Base-by-base conservation (phyloP, 2,113 vertebrate genomes). In the Festucalex cinctus region DNA sequence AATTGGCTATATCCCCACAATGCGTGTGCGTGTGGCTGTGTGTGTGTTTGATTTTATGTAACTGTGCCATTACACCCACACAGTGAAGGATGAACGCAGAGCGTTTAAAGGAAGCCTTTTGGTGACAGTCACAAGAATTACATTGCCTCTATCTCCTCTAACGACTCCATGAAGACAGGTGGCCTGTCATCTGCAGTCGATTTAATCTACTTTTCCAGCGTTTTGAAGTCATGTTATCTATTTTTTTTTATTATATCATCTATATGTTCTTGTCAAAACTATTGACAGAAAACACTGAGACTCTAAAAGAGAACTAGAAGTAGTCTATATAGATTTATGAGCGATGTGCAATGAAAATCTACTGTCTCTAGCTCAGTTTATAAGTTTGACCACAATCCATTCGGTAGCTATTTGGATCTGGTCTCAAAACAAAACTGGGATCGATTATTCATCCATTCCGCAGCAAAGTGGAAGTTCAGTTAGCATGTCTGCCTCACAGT, bases 1-100 rank as follows among this genome's bases (percentile, higher is more conserved):
- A 87, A 89, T 88, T 88, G 79, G 83, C 85, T 81, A 71, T 67
- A 83, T 88, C 81, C 75, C 75, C 53, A 48, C 20, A 59, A 36
- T 63, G 60, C 79, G 3, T 67, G 57, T 79, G 3, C 60, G 61
- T 65, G 62, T 69, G 32, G 51, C 6, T 49, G 65, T 12, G 44
- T 64, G 17, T 10, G 32, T 68, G 58, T 66, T 43, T 49, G 44
- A 70, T 59, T 74, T 72, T 74, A 72, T 79, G 77, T 67, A 75
- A 75, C 60, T 49, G 58, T 53, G 69, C 71, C 83, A 71, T 82
- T 72, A 69, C 58, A 44, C 43, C 57, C 43, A 54, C 60, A 56
- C 57, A 70, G 20, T 75, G 63, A 85, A 79, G 28, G 57, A 84
- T 76, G 71, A 70, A 72, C 78, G 51, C 71, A 14, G 51, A 63